Percentiles rank a stretch among this genome's conserved stretches.
phyloP scores from a whole-genome alignment of 2,888 invertebrate species.

The Petrophora chlorosata region DNA sequence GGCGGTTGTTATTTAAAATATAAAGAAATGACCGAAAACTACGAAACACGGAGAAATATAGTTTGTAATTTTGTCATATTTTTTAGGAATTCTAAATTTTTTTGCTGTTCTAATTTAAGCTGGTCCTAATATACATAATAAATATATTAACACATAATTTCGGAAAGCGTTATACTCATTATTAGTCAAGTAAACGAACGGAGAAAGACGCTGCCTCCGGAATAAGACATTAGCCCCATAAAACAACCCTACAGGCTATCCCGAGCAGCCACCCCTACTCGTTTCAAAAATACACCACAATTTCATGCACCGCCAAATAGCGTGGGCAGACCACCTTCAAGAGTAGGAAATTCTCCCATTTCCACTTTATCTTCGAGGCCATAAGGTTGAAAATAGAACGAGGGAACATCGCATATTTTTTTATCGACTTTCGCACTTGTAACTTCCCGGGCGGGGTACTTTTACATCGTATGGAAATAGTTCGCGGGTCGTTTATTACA shows the following conservation, averaged over 20 bases:
- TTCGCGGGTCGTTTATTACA: slow-evolving; percentile 11
- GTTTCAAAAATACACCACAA: slow-evolving; percentile 8
- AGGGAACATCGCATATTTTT: slow-evolving; percentile 12
- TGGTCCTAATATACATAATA: no score
- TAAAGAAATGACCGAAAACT: no score
- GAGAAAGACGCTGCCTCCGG: no score
- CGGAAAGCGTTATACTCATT: no score
- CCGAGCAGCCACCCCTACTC: not conserved
- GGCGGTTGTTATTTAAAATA: no score
- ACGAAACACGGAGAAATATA: no score
- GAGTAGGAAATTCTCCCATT: not conserved
- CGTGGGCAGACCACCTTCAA: slow-evolving; percentile 12
- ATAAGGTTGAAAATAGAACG: slow-evolving; percentile 9
- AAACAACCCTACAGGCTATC: no score
- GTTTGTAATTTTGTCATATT: no score
- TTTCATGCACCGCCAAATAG: slow-evolving; percentile 11
- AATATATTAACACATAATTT: no score
- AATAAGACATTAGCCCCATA: not conserved
- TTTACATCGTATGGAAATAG: slow-evolving; percentile 14
- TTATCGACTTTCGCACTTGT: slow-evolving; percentile 21
- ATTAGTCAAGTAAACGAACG: no score
- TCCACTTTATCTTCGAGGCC: slow-evolving; percentile 2
- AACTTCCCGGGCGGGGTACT: slow-evolving; percentile 8
- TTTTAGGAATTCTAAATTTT: no score
- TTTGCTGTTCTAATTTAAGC: no score